phyloP scores from a whole-genome alignment of 2,113 vertebrate genomes.

The Sylvietta virens region DNA sequence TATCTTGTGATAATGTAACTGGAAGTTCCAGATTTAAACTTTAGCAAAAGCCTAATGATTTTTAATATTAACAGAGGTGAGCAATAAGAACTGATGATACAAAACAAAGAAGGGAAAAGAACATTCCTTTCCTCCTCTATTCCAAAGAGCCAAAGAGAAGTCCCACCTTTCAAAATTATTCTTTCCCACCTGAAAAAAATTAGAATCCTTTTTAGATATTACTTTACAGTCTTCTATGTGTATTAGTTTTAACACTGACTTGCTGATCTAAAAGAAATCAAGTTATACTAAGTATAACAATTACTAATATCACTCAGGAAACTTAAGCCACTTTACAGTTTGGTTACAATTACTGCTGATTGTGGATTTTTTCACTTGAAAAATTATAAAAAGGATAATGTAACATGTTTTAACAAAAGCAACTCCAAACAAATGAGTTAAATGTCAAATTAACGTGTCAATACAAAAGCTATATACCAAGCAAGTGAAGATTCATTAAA shows the following conservation, averaged over 20 bases:
- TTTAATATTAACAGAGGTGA: background rate
- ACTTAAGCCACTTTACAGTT: background rate
- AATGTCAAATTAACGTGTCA: background rate
- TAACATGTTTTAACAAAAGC: background rate
- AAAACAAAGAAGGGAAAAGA: background rate
- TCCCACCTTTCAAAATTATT: background rate
- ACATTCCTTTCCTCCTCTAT: background rate
- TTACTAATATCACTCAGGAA: background rate
- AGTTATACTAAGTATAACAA: background rate
- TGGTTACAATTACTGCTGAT: background rate
- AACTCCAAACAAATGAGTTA: background rate
- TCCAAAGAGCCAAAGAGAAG: background rate
- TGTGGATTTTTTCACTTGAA: background rate
- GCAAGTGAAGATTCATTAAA: background rate
- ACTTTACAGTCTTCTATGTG: background rate
- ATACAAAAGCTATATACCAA: background rate
- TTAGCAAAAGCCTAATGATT: background rate
- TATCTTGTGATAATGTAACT: background rate
- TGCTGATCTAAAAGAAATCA: background rate
- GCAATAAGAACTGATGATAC: background rate
- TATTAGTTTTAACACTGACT: background rate
- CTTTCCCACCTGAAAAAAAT: background rate
- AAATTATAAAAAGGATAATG: background rate
- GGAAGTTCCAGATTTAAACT: background rate
- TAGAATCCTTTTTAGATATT: background rate